phyloP scores from a whole-genome alignment of 2,797 vertebrate genomes.

The Otolemur crassicaudatus region DNA sequence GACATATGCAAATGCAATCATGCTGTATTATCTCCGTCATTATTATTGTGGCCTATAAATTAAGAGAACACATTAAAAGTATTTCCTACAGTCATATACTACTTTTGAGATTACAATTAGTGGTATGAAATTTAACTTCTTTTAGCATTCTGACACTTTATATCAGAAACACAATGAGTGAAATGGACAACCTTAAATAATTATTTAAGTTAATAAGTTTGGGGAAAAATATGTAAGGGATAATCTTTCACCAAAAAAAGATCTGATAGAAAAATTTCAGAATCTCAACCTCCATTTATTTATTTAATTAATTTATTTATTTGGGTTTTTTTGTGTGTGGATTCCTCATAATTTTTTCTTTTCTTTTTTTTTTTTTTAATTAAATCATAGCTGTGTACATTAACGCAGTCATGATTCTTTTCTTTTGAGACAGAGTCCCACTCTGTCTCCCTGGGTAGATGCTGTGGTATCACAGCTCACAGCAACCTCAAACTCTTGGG shows the following conservation, averaged over 20 bases:
- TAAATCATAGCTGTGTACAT: no score
- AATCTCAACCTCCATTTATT: not conserved
- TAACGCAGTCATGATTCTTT: no score
- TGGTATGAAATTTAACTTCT: constrained; percentile 11
- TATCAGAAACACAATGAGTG: not conserved
- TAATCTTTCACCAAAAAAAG: not conserved
- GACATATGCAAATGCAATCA: not conserved
- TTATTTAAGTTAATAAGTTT: constrained; percentile 57
- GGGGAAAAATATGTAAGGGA: not conserved
- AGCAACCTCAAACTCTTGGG: no score
- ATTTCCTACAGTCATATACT: constrained; percentile 31
- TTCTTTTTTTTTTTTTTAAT: no score
- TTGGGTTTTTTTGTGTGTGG: no score
- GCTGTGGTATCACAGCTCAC: no score
- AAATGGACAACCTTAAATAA: constrained; percentile 26
- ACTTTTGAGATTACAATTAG: constrained; percentile 39
- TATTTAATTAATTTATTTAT: no score
- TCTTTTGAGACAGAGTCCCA: no score
- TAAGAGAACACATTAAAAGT: constrained; percentile 32
- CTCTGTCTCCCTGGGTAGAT: no score
- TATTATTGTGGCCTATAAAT: constrained; percentile 18
- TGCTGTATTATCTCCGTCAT: not conserved
- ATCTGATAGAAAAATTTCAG: constrained; percentile 15
- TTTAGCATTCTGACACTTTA: constrained; percentile 28
- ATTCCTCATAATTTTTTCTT: no score